Base-by-base conservation (phyloP, 92 coral and sea anemone genomes). In the Siderastrea radians region DNA sequence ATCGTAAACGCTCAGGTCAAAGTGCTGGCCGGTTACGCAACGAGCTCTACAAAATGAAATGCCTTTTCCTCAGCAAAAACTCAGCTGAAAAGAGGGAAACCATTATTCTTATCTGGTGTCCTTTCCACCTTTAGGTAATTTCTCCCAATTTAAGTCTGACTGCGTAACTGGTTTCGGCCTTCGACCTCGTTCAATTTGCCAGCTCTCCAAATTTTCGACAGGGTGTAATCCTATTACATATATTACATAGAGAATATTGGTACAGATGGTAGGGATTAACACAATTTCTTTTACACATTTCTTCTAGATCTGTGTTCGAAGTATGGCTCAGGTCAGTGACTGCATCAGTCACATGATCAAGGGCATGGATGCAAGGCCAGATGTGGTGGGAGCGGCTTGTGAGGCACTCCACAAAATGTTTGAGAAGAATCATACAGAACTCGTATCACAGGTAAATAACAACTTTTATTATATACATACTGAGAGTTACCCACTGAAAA, bases 311-410 rank as follows among this genome's bases (percentile, higher is more conserved):
- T 97, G 99, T 89, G 98, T 97, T 38, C 98, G 96, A 38, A 95
- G 99, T 88, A 91, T 97, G 95, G 94, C 99, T 2, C 98, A 94
- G 10, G 94, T 94, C 54, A 91, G 81, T 44, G 98, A 97, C 61
- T 92, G 98, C 17, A 83, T 97, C 55, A 88, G 95, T 50, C 91
- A 91, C 89, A 89, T 97, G 93, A 97, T 97, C 91, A 93, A 94
- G 74, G 99, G 94, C 61, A 97, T 97, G 98, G 98, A 97, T 74
- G 81, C 98, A 26, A 84, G 99, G 70, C 93, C 98, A 5, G 99
- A 95, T 87, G 86, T 95, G 5, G 90, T 92, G 53, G 96, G 96
- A 38, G 85, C 94, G 55, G 97, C 98, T 10, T 96, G 99, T 77
- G 98, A 96, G 77, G 96, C 98, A 0, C 91, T 96, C 15, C 93